phyloP scores from a whole-genome alignment of 2,888 invertebrate genomes.

The Sialis lutaria region DNA sequence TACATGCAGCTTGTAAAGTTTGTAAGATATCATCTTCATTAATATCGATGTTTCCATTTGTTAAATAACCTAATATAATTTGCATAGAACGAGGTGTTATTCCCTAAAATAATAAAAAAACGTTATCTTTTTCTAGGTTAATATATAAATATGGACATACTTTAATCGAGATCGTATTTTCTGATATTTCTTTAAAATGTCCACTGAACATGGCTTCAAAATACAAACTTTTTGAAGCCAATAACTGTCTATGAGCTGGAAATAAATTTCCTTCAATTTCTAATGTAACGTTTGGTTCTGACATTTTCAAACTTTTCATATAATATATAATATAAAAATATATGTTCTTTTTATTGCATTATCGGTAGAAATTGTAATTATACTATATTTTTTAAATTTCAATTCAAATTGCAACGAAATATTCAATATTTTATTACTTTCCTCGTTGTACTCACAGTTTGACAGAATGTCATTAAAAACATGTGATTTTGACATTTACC shows the following conservation, averaged over 20 bases:
- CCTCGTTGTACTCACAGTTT: too few species aligned
- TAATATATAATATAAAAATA: too few species aligned
- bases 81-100: constrained; percentile 22
- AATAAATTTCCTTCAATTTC: constrained; percentile 14
- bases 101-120: constrained; percentile 16
- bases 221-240: constrained; percentile 25
- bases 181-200: constrained; percentile 22
- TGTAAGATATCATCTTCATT: constrained; percentile 17
- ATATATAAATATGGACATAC: constrained; percentile 13
- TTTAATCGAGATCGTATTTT: constrained; percentile 20
- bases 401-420: too few species aligned
- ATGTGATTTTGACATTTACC: too few species aligned
- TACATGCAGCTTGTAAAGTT: constrained; percentile 22
- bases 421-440: too few species aligned
- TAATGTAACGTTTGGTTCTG: constrained; percentile 12
- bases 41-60: constrained; percentile 15
- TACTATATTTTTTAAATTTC: too few species aligned
- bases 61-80: constrained; percentile 19
- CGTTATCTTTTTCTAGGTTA: not conserved
- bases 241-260: constrained; percentile 16
- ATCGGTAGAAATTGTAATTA: too few species aligned
- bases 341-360: too few species aligned
- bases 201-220: constrained; percentile 29
- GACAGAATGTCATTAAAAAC: too few species aligned
- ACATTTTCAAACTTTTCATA: too few species aligned